A percentile compares a stretch with the other conserved stretches of the same genome.
Conservation (phyloP, 2,888 invertebrate genomes). For the Cryptus armator region DNA sequence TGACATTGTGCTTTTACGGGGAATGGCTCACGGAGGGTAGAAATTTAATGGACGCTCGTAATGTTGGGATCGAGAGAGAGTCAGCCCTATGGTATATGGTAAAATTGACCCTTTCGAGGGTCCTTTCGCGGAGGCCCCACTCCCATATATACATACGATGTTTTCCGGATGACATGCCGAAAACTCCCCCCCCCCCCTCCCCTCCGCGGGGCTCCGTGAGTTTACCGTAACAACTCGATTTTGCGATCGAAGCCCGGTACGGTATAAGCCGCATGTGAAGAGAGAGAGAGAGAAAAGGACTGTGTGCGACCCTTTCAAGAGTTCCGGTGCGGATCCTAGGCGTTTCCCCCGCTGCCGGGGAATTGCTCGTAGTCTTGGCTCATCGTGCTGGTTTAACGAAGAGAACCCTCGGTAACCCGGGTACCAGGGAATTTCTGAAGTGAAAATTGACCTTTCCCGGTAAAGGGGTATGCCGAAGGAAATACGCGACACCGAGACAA, state of each 20-base stretch:
- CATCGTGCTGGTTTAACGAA: slow-evolving; percentile 28
- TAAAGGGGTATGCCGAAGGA: slow-evolving; percentile 28
- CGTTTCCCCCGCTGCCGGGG: slow-evolving; percentile 19
- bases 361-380: slow-evolving; percentile 24
- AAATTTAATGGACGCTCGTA: slow-evolving; percentile 60
- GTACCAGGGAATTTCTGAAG: slow-evolving; percentile 30
- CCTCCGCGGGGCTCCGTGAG: neutral
- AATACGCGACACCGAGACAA: slow-evolving; percentile 40
- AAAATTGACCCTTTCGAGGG: slow-evolving; percentile 55
- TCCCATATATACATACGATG: slow-evolving; percentile 12
- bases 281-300: neutral
- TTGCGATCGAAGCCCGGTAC: slow-evolving; percentile 4
- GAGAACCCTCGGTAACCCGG: slow-evolving; percentile 27
- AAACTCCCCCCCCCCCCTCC: neutral
- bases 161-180: slow-evolving; percentile 30
- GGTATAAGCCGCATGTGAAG: neutral
- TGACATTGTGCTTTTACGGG: slow-evolving; percentile 50
- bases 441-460: slow-evolving; percentile 63
- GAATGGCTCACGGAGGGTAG: neutral
- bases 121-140: neutral
- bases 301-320: slow-evolving; percentile 40
- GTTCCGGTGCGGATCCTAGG: slow-evolving; percentile 34
- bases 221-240: slow-evolving; percentile 47
- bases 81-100: slow-evolving; percentile 21
- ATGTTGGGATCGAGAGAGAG: slow-evolving; percentile 56